Percentiles rank a stretch among this genome's conserved stretches.
Evolutionary conservation across 1,140 invertebrate species (phyloP).

Genomic region (Rhopalosiphum maidis): DNA sequence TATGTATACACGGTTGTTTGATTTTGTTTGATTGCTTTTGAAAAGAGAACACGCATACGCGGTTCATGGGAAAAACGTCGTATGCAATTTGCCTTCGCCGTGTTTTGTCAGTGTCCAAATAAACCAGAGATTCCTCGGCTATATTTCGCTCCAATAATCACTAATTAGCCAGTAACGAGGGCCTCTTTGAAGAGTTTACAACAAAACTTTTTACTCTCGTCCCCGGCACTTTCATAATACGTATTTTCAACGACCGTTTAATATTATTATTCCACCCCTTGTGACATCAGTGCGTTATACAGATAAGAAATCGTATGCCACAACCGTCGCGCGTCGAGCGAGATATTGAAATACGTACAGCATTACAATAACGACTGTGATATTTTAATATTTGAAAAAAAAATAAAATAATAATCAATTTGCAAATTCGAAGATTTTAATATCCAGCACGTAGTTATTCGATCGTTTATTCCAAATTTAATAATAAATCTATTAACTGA

Average conservation of each 20-base stretch:
- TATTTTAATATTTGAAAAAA: no score
- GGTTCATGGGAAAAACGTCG: conserved; percentile 54
- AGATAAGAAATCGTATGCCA: not conserved
- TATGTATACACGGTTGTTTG: conserved; percentile 37
- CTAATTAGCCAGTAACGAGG: conserved; percentile 56
- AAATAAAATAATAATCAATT: no score
- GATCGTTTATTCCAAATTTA: not conserved
- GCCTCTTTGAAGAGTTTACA: conserved; percentile 55
- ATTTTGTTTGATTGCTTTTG: conserved; percentile 57
- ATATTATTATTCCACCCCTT: conserved; percentile 20
- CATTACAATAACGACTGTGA: not conserved
- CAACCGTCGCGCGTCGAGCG: not conserved
- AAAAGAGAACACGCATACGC: conserved; percentile 23
- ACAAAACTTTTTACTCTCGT: conserved; percentile 54
- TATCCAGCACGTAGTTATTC: not conserved
- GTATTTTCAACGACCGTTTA: not conserved
- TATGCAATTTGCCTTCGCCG: conserved; percentile 44
- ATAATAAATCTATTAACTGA: no score
- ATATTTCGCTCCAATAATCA: conserved; percentile 54
- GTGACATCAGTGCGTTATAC: not conserved
- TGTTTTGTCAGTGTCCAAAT: conserved; percentile 47
- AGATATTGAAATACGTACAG: not conserved
- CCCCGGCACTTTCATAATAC: conserved; percentile 35
- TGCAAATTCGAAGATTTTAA: not conserved
- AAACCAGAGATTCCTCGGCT: conserved; percentile 40